Evolutionary conservation across 1,140 invertebrate genomes (phyloP), one percentile per base, ranked within the genome.

Genomic region (Drosophila insularis): DNA sequence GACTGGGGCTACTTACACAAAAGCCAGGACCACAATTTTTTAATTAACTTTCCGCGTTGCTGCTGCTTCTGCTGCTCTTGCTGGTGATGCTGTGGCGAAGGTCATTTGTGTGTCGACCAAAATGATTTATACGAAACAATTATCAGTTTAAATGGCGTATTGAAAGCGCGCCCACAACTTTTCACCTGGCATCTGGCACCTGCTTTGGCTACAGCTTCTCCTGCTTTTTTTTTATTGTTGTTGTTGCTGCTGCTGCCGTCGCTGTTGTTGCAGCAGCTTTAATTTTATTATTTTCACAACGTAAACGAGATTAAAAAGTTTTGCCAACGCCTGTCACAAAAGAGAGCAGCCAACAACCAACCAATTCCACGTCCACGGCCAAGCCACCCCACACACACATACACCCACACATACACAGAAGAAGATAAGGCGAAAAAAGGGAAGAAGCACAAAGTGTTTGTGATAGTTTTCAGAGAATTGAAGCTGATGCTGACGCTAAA

Each of bases 131-230:
- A 67, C 76, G 61, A 82, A 87, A 87, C 76, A 87, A 87, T 89
- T 87, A 89, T 87, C 82, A 80, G 79, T 87, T 87, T 87, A 87
- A 87, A 87, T 89, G 82, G 82, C 79, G 80, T 89, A 87, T 87
- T 87, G 82, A 87, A 89, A 89, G 43, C 43, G 43, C 66, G 72
- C 67, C 74, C 72, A 79, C 70, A 84, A 82, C 72, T 89, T 82
- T 73, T 77, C 53, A 68, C 63, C 73, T 74, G 63, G 67, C 75
- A 59, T 59, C 61, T 73, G 65, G 40, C 56, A 66, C 32, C 68
- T 64, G 58, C 69, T 50, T 50, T n/a, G 4, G 17, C 14, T 10
- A 14, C 61, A 61, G 64, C 19, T 17, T 19, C 19, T 63, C 31
- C 17, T 19, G 43, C 17, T 10, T 6, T 46, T 40, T 14, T 10